Percentiles rank a stretch among this genome's conserved stretches.
phyloP scores from a whole-genome alignment of 2,797 vertebrate genomes.

The Crenuchus spilurus region DNA sequence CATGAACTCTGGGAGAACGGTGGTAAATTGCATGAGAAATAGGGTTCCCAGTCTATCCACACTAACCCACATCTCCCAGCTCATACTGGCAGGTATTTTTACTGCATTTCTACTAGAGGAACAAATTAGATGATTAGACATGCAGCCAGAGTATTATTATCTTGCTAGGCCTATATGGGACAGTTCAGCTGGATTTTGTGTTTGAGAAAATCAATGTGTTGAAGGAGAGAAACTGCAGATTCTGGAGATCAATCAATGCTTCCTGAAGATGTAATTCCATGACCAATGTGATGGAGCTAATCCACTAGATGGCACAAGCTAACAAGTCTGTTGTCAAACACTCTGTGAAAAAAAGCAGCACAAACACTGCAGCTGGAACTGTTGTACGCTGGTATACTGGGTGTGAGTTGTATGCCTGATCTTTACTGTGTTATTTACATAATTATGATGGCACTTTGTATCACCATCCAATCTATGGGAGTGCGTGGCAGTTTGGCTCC shows the following conservation, averaged over 20 bases:
- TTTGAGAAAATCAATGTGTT: conserved; percentile 12
- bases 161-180: neutral
- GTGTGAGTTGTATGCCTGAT: neutral
- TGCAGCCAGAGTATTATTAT: neutral
- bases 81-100: neutral
- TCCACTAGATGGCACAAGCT: conserved; percentile 62
- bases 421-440: conserved; percentile 42
- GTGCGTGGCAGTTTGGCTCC: conserved; percentile 47
- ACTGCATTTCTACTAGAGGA: no score
- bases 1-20: neutral
- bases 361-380: neutral
- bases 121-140: no score
- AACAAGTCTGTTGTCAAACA: conserved; percentile 50
- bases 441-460: conserved; percentile 35
- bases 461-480: conserved; percentile 40
- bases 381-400: neutral
- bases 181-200: neutral
- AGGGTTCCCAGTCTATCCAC: conserved; percentile 21
- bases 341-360: conserved; percentile 1
- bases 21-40: conserved; percentile 28
- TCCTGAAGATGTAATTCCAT: conserved; percentile 33
- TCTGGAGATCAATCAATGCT: conserved; percentile 39
- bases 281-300: conserved; percentile 32
- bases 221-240: conserved; percentile 8
- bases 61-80: conserved; percentile 14